These are phyloP conservation scores for Alloscopus bannaensis DNA, from an alignment of 2,888 invertebrate species.

Conservation along the genomic window DNA sequence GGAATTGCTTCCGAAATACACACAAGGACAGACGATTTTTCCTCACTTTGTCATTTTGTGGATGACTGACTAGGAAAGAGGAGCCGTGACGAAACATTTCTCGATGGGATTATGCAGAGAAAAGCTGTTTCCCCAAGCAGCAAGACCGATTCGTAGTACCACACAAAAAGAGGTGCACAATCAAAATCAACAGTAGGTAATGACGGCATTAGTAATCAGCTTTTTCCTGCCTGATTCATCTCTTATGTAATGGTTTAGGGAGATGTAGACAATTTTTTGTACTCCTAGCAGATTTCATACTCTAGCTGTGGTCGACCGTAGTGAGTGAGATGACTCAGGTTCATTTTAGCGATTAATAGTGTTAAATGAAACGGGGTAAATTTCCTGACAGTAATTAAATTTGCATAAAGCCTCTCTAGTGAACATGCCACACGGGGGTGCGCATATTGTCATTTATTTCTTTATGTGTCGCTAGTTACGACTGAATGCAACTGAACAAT, in stretches of 20 bases:
- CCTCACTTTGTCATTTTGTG: conserved; percentile 41
- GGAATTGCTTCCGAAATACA: conserved; percentile 27
- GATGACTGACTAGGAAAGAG: conserved; percentile 41
- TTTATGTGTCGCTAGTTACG: too few relatives aligned
- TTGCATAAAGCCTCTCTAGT: conserved; percentile 62
- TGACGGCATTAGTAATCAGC: too few relatives aligned
- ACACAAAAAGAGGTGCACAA: conserved; percentile 6
- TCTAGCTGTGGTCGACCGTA: conserved; percentile 37
- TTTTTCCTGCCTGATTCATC: too few relatives aligned
- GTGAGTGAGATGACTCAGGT: conserved; percentile 53
- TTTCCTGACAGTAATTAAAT: conserved; percentile 64
- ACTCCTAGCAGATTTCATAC: conserved; percentile 38
- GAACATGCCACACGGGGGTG: conserved; percentile 11
- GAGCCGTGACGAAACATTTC: conserved; percentile 50
- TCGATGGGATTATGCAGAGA: conserved; percentile 35
- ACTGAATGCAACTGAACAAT: not conserved
- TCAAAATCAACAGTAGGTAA: conserved; percentile 6
- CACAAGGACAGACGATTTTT: conserved; percentile 28
- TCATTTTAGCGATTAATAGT: conserved; percentile 51
- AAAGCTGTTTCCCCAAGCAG: conserved; percentile 10
- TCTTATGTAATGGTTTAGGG: too few relatives aligned
- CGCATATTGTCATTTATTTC: too few relatives aligned
- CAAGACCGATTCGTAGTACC: conserved; percentile 42
- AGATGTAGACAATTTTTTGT: too few relatives aligned
- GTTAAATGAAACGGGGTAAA: conserved; percentile 63